phyloP scores from a whole-genome alignment of 2,113 vertebrate species.

The Prinia subflava region DNA sequence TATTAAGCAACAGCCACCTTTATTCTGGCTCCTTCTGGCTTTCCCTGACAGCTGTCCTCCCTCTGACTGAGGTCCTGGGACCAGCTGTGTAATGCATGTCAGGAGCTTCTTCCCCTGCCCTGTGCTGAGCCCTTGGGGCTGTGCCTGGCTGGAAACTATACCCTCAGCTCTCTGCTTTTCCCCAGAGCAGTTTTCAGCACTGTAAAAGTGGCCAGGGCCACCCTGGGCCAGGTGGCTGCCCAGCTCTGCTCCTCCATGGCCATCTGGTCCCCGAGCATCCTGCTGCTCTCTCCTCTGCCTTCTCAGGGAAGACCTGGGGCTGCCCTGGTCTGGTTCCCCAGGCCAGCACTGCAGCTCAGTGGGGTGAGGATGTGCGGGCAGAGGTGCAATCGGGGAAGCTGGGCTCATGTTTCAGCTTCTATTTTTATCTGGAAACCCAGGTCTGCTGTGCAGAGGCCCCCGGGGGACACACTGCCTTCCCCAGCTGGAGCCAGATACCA shows the following conservation, averaged over 20 bases:
- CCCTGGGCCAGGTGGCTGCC: background rate
- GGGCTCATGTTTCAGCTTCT: slow-evolving; percentile 32
- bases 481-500: background rate
- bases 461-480: background rate
- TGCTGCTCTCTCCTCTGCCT: background rate
- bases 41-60: background rate
- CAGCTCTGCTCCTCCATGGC: background rate
- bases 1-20: background rate
- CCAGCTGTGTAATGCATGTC: background rate
- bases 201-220: background rate
- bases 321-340: background rate
- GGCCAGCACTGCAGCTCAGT: background rate
- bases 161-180: background rate
- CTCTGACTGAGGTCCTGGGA: background rate
- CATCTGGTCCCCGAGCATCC: background rate
- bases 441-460: background rate
- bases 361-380: background rate
- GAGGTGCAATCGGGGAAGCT: background rate
- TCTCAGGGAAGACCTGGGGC: background rate
- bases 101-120: background rate
- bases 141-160: background rate
- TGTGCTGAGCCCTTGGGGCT: accelerated
- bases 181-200: background rate
- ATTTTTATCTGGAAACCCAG: slow-evolving; percentile 29
- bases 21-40: background rate